Evolutionary conservation across 2,888 invertebrate genomes (phyloP), one percentile per base, ranked within the genome.

Genomic region (Drosophila pegasa): DNA sequence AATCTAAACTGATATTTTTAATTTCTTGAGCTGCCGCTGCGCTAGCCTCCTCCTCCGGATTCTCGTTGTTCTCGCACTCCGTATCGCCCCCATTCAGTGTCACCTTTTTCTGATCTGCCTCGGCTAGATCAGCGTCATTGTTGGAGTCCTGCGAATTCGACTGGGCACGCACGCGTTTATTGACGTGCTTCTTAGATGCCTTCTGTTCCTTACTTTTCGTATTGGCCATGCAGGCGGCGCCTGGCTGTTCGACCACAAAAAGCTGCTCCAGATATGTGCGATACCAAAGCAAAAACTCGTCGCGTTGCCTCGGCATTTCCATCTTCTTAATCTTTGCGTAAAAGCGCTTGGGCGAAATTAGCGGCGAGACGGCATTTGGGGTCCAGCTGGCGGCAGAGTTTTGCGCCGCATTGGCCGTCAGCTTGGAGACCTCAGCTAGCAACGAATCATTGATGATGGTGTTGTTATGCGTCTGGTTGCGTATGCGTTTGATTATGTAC

Each of bases 91-190:
- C 87, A 40, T 68, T 69, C 0, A 67, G 18, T 2, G 71, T 56
- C 9, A 76, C 72, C 43, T 95, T 95, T 91, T 96, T 95, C 91
- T 96, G 96, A 92, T 96, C 96, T 10, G 96, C 96, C 91, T 96
- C 96, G 0, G 96, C 96, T 74, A 96, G 92, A 88, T 96, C 96
- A 27, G 95, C 96, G 89, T 96, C 92, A 75, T 91, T 91, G 69
- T 90, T 90, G 0, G 71, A 80, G 50, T 87, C 73, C 68, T 78
- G 87, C 6, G 78, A 76, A 20, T 83, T 71, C 9, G 76, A 76
- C 40, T 70, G 79, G 2, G 64, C 80, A 5, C 88, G 86, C 5
- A 81, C 65, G 20, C 87, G 85, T 45, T 72, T 74, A 14, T 76
- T 75, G 7, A 18, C 48, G 27, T 60, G 74, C 48, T 74, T 82